A percentile compares a stretch with the other conserved stretches of the same genome.
Conservation (phyloP, 2,797 vertebrate genomes). For the Sparidentex hasta region DNA sequence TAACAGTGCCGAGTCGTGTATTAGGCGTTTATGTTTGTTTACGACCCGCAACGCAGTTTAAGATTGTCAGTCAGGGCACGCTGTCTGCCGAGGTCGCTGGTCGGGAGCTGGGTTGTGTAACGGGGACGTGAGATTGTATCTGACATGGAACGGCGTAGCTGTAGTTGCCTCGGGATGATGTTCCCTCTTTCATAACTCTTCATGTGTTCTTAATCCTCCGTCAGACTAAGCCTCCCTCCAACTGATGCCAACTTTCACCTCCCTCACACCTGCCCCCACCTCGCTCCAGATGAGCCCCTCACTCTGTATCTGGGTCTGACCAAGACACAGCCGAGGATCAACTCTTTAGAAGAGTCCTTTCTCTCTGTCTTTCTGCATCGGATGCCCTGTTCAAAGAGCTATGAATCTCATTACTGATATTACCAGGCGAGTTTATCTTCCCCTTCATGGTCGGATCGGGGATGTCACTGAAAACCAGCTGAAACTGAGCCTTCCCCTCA, state of each 20-base stretch:
- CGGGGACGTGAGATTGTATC: neutral
- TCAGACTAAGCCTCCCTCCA: neutral
- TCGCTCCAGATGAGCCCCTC: neutral
- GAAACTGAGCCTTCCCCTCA: neutral
- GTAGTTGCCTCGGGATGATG: conserved; percentile 34
- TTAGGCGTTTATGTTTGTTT: neutral
- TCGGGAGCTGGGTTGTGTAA: conserved; percentile 31
- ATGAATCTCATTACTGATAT: neutral
- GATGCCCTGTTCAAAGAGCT: neutral
- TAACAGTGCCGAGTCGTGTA: neutral
- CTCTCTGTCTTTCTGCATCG: neutral
- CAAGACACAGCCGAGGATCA: neutral
- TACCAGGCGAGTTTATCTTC: neutral
- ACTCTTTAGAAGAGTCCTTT: neutral
- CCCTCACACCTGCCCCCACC: conserved; percentile 1
- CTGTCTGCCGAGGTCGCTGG: too few species aligned
- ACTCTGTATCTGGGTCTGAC: conserved; percentile 1
- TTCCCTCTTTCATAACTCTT: conserved; percentile 58
- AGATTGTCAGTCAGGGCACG: neutral
- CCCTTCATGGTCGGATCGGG: neutral
- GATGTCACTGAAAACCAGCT: neutral
- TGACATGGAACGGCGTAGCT: conserved; percentile 12
- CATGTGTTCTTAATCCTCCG: conserved; percentile 46
- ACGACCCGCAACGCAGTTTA: neutral
- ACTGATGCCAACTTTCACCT: neutral